phyloP scores from a whole-genome alignment of 2,797 vertebrate species.

The Manis crassicaudata region DNA sequence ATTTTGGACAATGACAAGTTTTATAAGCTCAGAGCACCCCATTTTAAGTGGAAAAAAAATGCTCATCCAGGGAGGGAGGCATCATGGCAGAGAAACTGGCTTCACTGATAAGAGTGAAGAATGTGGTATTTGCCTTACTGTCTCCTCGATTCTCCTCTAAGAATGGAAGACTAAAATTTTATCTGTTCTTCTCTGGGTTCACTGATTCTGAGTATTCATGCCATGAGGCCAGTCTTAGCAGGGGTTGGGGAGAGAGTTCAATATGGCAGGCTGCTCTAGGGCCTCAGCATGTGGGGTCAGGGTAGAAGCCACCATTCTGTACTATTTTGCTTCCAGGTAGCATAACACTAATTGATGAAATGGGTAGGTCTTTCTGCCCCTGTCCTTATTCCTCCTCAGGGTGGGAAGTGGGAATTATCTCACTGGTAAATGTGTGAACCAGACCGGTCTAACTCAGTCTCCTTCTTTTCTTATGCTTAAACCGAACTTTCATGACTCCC shows the following conservation, averaged over 20 bases:
- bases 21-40: background rate
- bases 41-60: background rate
- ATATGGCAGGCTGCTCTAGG: background rate
- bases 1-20: conserved; percentile 51
- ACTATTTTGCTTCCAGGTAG: background rate
- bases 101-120: conserved; percentile 28
- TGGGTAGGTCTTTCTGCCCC: background rate
- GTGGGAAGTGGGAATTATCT: background rate
- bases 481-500: background rate
- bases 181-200: background rate
- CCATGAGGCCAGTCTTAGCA: background rate
- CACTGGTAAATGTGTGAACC: background rate
- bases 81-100: background rate
- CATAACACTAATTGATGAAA: background rate
- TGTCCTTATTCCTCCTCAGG: background rate
- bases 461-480: background rate
- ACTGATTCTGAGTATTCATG: background rate
- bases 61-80: conserved; percentile 25
- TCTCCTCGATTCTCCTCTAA: conserved; percentile 11
- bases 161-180: background rate
- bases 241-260: background rate
- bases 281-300: background rate
- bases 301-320: background rate
- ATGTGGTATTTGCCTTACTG: background rate
- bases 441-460: no score